These are phyloP conservation scores for Tragelaphus imberbis DNA, from an alignment of 2,113 vertebrate genomes.

Conservation along the genomic window DNA sequence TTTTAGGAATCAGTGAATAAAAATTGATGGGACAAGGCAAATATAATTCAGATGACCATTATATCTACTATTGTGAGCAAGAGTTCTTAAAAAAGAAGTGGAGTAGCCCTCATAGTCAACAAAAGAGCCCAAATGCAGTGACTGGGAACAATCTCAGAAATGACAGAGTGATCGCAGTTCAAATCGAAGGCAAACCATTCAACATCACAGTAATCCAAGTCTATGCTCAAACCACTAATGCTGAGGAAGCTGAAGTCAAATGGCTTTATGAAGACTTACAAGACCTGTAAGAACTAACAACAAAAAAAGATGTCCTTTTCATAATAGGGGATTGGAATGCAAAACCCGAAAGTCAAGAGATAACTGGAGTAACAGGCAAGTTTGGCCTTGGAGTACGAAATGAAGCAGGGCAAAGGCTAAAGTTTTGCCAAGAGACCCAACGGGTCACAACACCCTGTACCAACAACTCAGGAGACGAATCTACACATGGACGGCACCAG, in stretches of 20 bases:
- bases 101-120: background rate
- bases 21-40: background rate
- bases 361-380: background rate
- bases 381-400: background rate
- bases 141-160: background rate
- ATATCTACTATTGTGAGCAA: background rate
- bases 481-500: background rate
- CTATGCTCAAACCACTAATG: background rate
- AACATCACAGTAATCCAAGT: background rate
- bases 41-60: background rate
- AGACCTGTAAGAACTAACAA: background rate
- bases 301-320: background rate
- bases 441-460: background rate
- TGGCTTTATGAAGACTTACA: background rate
- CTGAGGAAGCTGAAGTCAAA: background rate
- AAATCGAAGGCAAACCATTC: background rate
- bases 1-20: background rate
- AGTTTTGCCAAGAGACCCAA: background rate
- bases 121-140: background rate
- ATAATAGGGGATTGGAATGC: background rate
- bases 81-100: background rate
- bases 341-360: background rate
- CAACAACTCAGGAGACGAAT: accelerated
- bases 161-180: background rate
- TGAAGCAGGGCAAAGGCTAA: background rate